A percentile compares a stretch with the other conserved stretches of the same genome.
phyloP scores from a whole-genome alignment of 2,888 invertebrate species.

The Mythimna ferrago region DNA sequence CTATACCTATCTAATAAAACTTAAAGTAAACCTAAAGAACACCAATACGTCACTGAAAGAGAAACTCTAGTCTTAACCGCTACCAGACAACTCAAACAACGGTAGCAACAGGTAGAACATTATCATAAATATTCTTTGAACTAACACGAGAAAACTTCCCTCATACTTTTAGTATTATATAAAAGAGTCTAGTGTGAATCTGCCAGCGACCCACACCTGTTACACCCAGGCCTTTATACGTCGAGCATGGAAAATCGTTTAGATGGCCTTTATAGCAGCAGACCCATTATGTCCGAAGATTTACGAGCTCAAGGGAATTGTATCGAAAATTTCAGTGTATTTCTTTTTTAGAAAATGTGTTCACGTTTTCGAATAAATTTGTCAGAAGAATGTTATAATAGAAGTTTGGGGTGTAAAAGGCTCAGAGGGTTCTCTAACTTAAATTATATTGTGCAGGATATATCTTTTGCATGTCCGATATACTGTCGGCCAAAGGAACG shows the following conservation, averaged over 20 bases:
- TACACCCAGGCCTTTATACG: slow-evolving; percentile 28
- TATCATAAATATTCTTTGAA: slow-evolving; percentile 4
- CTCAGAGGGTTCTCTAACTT: neutral
- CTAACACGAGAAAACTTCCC: neutral
- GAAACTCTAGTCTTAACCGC: too few species aligned
- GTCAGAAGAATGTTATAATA: neutral
- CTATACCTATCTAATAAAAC: neutral
- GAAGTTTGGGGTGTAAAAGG: neutral
- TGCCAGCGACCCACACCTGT: slow-evolving; percentile 48
- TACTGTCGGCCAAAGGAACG: too few species aligned
- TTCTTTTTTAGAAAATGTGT: neutral
- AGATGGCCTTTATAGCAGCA: slow-evolving; percentile 44
- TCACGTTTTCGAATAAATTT: neutral
- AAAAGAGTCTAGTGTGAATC: slow-evolving; percentile 28
- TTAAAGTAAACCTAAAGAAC: neutral
- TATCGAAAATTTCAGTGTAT: slow-evolving; percentile 9
- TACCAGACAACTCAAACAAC: neutral
- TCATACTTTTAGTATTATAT: neutral
- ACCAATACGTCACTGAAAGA: neutral
- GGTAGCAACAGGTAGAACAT: slow-evolving; percentile 19
- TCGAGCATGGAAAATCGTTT: slow-evolving; percentile 41
- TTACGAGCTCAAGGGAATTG: slow-evolving; percentile 37
- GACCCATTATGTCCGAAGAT: slow-evolving; percentile 43
- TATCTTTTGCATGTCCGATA: too few species aligned
- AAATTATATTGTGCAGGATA: neutral